phyloP scores from a whole-genome alignment of 2,888 invertebrate species.

The Perizoma flavofasciatum region DNA sequence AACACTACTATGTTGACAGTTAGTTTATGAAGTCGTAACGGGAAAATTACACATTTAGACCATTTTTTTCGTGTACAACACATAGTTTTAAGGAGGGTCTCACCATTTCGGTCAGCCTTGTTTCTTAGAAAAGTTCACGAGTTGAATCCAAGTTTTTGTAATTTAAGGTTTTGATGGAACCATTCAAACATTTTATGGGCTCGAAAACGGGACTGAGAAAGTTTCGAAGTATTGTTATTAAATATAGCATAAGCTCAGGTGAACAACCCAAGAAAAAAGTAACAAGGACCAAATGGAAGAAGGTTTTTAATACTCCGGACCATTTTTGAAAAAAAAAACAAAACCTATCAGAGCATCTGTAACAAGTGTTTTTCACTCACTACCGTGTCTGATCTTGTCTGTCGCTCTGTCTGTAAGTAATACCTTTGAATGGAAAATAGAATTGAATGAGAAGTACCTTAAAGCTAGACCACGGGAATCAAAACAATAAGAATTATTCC shows the following conservation, averaged over 20 bases:
- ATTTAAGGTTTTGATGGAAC: neutral
- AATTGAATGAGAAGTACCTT: no score
- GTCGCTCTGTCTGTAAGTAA: no score
- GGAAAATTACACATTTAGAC: neutral
- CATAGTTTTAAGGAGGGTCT: neutral
- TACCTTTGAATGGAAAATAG: no score
- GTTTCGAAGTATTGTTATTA: neutral
- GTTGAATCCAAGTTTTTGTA: neutral
- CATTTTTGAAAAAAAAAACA: no score
- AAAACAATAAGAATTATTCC: conserved; percentile 8
- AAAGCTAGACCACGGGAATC: neutral
- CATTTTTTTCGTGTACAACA: neutral
- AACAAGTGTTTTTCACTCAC: no score
- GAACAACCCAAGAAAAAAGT: neutral
- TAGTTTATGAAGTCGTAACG: no score
- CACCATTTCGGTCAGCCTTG: no score
- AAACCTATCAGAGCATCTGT: no score
- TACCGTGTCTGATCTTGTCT: no score
- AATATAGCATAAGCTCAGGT: neutral
- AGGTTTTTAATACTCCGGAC: neutral
- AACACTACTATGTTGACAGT: no score
- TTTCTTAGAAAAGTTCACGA: conserved; percentile 3
- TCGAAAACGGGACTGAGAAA: conserved; percentile 4
- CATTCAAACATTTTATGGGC: conserved; percentile 1
- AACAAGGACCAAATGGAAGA: neutral